Percentiles rank a stretch among this genome's conserved stretches.
Evolutionary conservation across 1,140 invertebrate genomes (phyloP).

Genomic region (Pteromalus puparum): DNA sequence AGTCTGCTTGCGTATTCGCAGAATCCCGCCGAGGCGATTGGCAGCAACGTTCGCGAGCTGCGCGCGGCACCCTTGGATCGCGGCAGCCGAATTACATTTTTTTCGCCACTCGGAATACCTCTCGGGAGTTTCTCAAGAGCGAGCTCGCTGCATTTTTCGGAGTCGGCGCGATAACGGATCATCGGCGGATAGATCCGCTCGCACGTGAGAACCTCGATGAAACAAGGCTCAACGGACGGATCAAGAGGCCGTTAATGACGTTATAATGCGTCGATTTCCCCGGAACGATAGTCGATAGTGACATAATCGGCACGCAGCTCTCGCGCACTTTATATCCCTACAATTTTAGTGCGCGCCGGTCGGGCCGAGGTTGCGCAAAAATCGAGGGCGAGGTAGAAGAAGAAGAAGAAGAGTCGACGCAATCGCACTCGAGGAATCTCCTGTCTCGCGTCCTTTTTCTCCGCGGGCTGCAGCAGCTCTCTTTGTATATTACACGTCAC

Average conservation of each 20-base stretch:
- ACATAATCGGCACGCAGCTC: background rate
- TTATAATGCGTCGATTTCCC: slow-evolving; percentile 20
- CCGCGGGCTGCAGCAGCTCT: background rate
- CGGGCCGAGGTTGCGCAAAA: background rate
- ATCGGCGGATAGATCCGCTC: no score
- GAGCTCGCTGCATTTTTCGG: slow-evolving; percentile 12
- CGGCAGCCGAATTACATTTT: slow-evolving; percentile 26
- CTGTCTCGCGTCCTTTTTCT: background rate
- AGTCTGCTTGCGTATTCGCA: slow-evolving; percentile 4
- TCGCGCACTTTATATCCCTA: background rate
- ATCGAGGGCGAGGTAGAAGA: slow-evolving; percentile 22
- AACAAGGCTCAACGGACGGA: no score
- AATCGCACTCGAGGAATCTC: slow-evolving; percentile 16
- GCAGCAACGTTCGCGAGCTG: no score
- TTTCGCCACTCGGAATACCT: slow-evolving; percentile 28
- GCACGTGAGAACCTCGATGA: background rate
- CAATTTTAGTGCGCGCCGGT: background rate
- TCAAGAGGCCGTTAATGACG: background rate
- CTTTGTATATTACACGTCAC: background rate
- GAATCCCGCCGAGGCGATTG: slow-evolving; percentile 17
- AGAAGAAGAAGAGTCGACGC: slow-evolving; percentile 3
- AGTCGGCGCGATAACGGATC: slow-evolving; percentile 12
- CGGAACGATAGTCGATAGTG: background rate
- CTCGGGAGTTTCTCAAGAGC: slow-evolving; percentile 9
- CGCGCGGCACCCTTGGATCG: background rate